These are phyloP conservation scores for Melanerpes formicivorus DNA, from an alignment of 2,113 vertebrate genomes.

Conservation along the genomic window DNA sequence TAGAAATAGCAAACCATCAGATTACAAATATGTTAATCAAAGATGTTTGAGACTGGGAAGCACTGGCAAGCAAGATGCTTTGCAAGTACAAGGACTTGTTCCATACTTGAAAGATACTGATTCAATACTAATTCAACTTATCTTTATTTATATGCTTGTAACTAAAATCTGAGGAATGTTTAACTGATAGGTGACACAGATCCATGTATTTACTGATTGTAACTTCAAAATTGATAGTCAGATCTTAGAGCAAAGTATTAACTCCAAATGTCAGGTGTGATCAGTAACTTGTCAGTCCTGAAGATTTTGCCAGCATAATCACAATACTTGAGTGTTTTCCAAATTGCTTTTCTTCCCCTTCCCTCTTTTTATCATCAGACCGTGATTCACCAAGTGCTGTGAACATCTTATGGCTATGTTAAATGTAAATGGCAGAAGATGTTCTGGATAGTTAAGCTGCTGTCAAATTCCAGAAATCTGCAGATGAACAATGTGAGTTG, in stretches of 20 bases:
- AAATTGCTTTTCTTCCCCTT: background rate
- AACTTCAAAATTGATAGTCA: background rate
- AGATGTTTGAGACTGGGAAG: background rate
- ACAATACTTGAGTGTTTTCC: background rate
- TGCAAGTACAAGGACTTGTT: background rate
- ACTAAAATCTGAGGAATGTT: background rate
- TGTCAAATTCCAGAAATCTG: background rate
- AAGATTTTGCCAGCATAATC: background rate
- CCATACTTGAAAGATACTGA: background rate
- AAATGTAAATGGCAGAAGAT: background rate
- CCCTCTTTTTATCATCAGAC: background rate
- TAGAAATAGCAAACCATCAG: background rate
- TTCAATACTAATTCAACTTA: background rate
- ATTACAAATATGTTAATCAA: background rate
- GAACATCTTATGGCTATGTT: background rate
- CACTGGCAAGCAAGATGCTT: background rate
- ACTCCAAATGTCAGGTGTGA: accelerated
- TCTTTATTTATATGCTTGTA: background rate
- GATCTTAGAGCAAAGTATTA: background rate
- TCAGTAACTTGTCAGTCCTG: background rate
- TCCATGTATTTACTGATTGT: background rate
- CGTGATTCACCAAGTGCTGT: background rate
- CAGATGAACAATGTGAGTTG: background rate
- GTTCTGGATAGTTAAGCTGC: background rate
- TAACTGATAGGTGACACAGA: background rate